phyloP scores from a whole-genome alignment of 2,113 vertebrate genomes.

The Heliornis fulica region DNA sequence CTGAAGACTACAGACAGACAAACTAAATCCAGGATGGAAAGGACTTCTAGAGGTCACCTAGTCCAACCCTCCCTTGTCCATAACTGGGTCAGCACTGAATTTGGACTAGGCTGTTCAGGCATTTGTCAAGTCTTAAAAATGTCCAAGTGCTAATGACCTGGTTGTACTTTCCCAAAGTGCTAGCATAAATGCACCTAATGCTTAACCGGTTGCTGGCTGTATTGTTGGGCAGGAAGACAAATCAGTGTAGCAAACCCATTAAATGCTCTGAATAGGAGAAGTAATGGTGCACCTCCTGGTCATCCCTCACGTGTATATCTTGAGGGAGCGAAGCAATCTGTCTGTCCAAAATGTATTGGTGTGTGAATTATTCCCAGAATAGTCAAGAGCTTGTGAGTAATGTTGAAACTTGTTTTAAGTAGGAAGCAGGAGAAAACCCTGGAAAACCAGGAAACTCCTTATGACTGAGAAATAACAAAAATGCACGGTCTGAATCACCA shows the following conservation, averaged over 20 bases:
- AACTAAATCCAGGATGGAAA: neutral
- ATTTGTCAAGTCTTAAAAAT: neutral
- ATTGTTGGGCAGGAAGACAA: neutral
- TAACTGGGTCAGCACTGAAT: constrained; percentile 2
- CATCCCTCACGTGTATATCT: neutral
- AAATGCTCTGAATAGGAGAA: neutral
- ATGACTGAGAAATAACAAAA: neutral
- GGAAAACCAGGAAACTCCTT: neutral
- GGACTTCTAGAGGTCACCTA: neutral
- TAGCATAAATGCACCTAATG: neutral
- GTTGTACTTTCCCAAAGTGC: neutral
- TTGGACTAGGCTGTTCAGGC: neutral
- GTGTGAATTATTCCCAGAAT: neutral
- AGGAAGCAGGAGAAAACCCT: too few species aligned
- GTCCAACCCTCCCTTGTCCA: neutral
- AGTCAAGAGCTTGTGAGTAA: neutral
- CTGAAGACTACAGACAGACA: neutral
- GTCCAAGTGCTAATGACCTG: neutral
- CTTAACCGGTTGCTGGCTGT: neutral
- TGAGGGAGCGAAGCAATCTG: neutral
- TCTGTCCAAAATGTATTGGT: neutral
- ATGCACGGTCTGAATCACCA: neutral
- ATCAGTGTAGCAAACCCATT: neutral
- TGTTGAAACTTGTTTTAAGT: neutral
- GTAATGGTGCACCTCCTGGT: neutral